Conservation (phyloP, 2,113 vertebrate species). For the Eulemur macaco region DNA sequence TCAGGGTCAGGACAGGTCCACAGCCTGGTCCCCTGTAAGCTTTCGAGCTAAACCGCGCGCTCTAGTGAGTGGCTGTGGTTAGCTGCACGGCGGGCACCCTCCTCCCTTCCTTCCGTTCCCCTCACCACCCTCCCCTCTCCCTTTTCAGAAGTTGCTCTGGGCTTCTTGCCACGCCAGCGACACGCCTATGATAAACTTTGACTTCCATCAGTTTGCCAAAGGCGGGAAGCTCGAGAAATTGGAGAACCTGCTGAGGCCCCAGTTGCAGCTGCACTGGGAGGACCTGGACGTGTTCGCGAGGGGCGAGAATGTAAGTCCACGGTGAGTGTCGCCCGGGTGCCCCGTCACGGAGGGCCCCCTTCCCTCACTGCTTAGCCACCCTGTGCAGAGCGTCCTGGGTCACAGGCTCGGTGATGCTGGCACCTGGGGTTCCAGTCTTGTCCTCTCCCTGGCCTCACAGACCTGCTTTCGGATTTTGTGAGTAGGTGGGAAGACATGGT, state of each 20-base stretch:
- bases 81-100: accelerated
- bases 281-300: conserved; percentile 85
- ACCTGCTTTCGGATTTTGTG: neutral
- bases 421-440: neutral
- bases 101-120: neutral
- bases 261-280: conserved; percentile 86
- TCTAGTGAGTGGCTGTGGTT: accelerated
- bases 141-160: conserved; percentile 87
- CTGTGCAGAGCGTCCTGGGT: neutral
- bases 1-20: neutral
- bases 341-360: accelerated
- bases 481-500: neutral
- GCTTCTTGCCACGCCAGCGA: conserved; percentile 86
- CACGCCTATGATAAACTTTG: conserved; percentile 91
- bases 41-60: accelerated
- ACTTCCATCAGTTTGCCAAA: conserved; percentile 87
- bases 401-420: accelerated
- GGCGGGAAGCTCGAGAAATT: conserved; percentile 87
- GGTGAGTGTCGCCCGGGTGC: conserved; percentile 80
- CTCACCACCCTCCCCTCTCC: neutral
- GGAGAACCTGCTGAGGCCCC: conserved; percentile 85
- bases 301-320: conserved; percentile 80
- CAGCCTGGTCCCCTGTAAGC: accelerated
- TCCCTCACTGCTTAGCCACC: accelerated
- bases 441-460: neutral